Evolutionary conservation across 2,797 vertebrate genomes (phyloP).

Genomic region (Hirundo rustica): DNA sequence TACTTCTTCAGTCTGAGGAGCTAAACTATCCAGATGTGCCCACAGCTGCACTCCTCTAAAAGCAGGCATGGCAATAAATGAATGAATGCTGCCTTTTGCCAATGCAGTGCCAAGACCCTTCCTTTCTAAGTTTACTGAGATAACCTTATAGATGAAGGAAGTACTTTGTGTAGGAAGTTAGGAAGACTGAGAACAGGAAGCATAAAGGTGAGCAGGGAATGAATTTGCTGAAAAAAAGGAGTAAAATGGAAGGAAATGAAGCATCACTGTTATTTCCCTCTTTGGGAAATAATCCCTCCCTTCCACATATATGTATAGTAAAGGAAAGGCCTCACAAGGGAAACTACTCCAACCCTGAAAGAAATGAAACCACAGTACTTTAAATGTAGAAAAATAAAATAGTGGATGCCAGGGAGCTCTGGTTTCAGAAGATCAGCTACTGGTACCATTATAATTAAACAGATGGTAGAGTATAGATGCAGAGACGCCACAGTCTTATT

Average conservation of each 20-base stretch:
- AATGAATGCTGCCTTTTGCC: background rate
- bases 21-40: background rate
- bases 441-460: background rate
- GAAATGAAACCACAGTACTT: background rate
- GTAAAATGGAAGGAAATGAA: background rate
- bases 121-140: background rate
- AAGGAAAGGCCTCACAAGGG: background rate
- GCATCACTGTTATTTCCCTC: background rate
- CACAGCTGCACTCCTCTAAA: background rate
- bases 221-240: background rate
- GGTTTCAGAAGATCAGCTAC: background rate
- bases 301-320: background rate
- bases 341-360: background rate
- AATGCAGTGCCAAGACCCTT: background rate
- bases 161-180: background rate
- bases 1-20: background rate
- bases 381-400: background rate
- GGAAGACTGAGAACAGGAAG: background rate
- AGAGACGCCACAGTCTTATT: background rate
- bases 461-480: background rate
- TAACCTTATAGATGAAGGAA: background rate
- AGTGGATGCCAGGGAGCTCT: background rate
- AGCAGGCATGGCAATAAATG: background rate
- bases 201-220: background rate
- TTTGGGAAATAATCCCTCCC: no score